Conservation (phyloP, 2,113 vertebrate genomes). For the Saguinus imperator region DNA sequence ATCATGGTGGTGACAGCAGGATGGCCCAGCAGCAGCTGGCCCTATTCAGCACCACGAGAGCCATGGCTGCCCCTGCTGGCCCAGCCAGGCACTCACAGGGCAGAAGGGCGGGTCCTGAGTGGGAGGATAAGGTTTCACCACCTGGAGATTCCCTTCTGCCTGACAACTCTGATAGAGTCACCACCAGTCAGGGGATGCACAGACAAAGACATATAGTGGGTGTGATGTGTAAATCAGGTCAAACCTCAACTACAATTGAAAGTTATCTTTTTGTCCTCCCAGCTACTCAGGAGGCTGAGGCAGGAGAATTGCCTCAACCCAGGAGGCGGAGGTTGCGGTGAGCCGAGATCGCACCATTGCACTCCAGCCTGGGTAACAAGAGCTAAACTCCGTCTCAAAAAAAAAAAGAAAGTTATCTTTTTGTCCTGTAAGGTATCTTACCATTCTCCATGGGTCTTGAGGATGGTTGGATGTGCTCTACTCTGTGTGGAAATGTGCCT, state of each 20-base stretch:
- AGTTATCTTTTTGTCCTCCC: neutral
- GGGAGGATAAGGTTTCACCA: neutral
- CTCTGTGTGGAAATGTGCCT: neutral
- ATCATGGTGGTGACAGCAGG: neutral
- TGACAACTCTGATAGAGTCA: neutral
- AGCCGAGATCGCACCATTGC: too few relatives aligned
- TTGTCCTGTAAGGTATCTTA: neutral
- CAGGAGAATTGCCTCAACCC: too few relatives aligned
- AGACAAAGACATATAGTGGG: rapidly evolving
- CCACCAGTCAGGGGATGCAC: neutral
- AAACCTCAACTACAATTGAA: neutral
- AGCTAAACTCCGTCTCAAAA: too few relatives aligned
- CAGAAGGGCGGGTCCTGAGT: rapidly evolving
- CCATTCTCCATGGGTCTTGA: neutral
- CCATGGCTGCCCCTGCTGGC: rapidly evolving
- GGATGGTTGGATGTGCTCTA: neutral
- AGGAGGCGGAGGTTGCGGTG: too few relatives aligned
- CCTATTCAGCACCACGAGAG: neutral
- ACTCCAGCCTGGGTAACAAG: too few relatives aligned
- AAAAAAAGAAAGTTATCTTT: neutral
- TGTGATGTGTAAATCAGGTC: neutral
- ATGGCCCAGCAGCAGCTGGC: neutral
- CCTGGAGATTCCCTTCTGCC: neutral
- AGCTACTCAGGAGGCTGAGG: too few relatives aligned
- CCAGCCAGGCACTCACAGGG: neutral